Conservation (phyloP, 2,888 invertebrate genomes). For the Polymixis lichenea region DNA sequence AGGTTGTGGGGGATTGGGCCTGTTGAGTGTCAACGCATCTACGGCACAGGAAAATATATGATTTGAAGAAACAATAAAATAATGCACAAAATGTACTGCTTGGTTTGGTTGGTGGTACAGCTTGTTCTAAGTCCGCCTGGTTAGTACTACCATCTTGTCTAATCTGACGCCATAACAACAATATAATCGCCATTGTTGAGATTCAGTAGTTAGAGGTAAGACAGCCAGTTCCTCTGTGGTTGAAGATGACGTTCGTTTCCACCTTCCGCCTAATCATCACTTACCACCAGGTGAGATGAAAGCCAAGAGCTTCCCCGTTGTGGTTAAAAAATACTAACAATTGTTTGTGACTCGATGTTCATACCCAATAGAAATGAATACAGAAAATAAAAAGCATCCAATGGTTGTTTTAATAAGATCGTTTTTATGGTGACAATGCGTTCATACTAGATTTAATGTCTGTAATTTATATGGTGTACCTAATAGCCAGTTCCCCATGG, state of each 20-base stretch:
- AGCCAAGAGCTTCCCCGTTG: too few relatives aligned
- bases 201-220: too few relatives aligned
- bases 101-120: too few relatives aligned
- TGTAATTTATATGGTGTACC: neutral
- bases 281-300: too few relatives aligned
- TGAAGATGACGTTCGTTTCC: too few relatives aligned
- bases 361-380: too few relatives aligned
- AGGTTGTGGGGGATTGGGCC: neutral
- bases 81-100: neutral
- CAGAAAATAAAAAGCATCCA: neutral
- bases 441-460: neutral
- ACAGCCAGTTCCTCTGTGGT: too few relatives aligned
- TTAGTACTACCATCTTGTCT: too few relatives aligned
- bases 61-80: neutral
- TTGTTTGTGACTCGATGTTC: neutral
- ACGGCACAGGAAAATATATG: neutral
- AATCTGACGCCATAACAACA: too few relatives aligned
- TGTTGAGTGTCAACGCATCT: neutral
- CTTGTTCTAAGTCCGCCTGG: too few relatives aligned
- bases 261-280: too few relatives aligned
- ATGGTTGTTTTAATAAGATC: neutral
- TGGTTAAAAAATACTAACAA: neutral
- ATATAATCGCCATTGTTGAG: too few relatives aligned
- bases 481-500: neutral
- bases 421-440: neutral